Evolutionary conservation across 2,888 invertebrate genomes (phyloP), one percentile per base, ranked within the genome.

Genomic region (Agonopterix heracliana): DNA sequence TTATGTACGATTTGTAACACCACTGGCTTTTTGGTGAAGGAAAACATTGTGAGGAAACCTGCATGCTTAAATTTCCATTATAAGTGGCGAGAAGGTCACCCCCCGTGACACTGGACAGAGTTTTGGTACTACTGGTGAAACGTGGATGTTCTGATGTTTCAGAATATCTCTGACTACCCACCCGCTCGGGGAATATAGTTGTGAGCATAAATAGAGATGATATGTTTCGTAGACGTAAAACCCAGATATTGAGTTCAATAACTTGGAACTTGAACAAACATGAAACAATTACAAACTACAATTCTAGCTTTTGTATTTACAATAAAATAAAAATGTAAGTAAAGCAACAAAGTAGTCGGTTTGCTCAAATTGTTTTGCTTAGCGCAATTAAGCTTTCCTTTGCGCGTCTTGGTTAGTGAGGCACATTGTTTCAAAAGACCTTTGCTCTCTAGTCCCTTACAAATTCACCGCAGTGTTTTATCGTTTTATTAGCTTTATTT

Each of bases 401-500:
- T 45, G 56, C 61, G 65, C 61, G 62, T 61, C 58, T 68, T 70
- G 67, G 64, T 70, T 68, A 67, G 66, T 55, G 56, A 71, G 68
- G 72, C 73, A 71, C 74, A 78, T 78, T 81, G 75, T 78, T 79
- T 68, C 71, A 68, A 61, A 77, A 71, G 70, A 69, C 71, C 72
- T 75, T 70, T 74, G 65, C 67, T 61, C 67, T 61, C 59, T 68
- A 64, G 63, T 64, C 69, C 66, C 72, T 76, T 74, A 75, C 69
- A 73, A 81, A 78, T 78, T 75, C 71, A 70, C 70, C 74, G 67
- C 67, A 68, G 68, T 76, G 75, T 60, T 77, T 76, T 74, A 77
- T 78, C 68, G 75, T 76, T 83, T 79, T 80, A 78, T 81, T 78
- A 76, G 71, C 74, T 75, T 79, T 78, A 72, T 77, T 82, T 78